phyloP scores from a whole-genome alignment of 2,113 vertebrate species.

The Cariama cristata region DNA sequence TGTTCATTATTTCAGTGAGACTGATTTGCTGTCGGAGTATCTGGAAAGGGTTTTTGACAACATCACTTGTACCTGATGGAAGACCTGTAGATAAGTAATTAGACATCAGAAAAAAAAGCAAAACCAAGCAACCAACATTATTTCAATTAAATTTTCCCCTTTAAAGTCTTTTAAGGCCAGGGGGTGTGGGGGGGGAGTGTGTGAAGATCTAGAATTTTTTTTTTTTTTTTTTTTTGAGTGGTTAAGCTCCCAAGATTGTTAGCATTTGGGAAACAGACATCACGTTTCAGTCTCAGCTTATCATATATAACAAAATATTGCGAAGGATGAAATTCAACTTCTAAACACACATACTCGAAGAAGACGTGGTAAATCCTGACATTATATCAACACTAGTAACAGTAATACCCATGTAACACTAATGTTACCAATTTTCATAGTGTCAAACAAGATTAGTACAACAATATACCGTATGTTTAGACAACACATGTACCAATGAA shows the following conservation, averaged over 20 bases:
- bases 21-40: conserved; percentile 94
- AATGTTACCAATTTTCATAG: not conserved
- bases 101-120: not conserved
- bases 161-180: not conserved
- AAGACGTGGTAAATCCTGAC: not conserved
- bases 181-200: not conserved
- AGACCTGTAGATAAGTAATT: conserved; percentile 66
- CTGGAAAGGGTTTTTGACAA: conserved; percentile 83
- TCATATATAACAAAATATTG: not conserved
- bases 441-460: not conserved
- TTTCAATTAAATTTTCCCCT: not conserved
- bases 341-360: not conserved
- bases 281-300: not conserved
- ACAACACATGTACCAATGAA: not conserved
- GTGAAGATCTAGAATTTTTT: not conserved
- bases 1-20: conserved; percentile 95
- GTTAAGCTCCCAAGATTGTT: not conserved
- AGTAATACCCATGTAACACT: not conserved
- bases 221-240: not conserved
- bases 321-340: not conserved
- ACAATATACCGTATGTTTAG: not conserved
- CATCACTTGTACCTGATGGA: conserved; percentile 73
- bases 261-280: not conserved
- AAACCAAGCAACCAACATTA: not conserved
- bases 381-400: not conserved